A percentile compares a stretch with the other conserved stretches of the same genome.
Conservation (phyloP, 2,888 invertebrate genomes). For the Bellardia bayeri region DNA sequence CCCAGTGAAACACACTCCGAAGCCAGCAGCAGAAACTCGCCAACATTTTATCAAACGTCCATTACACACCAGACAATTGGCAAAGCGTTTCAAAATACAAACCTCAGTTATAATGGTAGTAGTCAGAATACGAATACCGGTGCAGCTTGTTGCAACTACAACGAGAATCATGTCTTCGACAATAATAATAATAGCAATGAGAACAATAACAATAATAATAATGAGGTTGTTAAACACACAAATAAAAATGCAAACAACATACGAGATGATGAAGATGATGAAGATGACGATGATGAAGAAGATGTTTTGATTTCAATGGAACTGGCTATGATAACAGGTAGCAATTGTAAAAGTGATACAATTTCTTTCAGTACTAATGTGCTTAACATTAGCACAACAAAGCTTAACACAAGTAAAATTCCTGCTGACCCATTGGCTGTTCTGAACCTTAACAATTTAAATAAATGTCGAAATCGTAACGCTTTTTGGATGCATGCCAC, state of each 20-base stretch:
- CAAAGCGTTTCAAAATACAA: slow-evolving; percentile 63
- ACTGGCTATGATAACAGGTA: slow-evolving; percentile 79
- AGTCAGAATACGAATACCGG: no score
- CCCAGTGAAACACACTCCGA: slow-evolving; percentile 82
- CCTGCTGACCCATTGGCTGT: slow-evolving; percentile 69
- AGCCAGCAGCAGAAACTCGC: slow-evolving; percentile 74
- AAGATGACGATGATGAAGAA: slow-evolving; percentile 56
- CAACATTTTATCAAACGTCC: slow-evolving; percentile 67
- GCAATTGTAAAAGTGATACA: slow-evolving; percentile 21
- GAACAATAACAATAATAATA: slow-evolving; percentile 11
- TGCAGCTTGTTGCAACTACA: slow-evolving; percentile 27
- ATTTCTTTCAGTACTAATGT: slow-evolving; percentile 9
- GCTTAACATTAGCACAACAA: background rate
- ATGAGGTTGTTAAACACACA: slow-evolving; percentile 19
- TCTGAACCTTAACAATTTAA: slow-evolving; percentile 80
- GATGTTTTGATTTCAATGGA: slow-evolving; percentile 77
- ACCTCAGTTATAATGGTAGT: slow-evolving; percentile 8
- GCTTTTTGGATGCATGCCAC: slow-evolving; percentile 81
- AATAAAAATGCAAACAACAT: slow-evolving; percentile 5
- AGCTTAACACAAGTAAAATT: slow-evolving; percentile 13
- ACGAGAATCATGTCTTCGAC: slow-evolving; percentile 9
- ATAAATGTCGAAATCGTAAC: slow-evolving; percentile 82
- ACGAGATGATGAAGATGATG: background rate
- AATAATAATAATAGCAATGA: background rate
- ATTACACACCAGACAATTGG: slow-evolving; percentile 58